Conservation (phyloP, 2,888 invertebrate genomes). For the Conistra vaccinii region DNA sequence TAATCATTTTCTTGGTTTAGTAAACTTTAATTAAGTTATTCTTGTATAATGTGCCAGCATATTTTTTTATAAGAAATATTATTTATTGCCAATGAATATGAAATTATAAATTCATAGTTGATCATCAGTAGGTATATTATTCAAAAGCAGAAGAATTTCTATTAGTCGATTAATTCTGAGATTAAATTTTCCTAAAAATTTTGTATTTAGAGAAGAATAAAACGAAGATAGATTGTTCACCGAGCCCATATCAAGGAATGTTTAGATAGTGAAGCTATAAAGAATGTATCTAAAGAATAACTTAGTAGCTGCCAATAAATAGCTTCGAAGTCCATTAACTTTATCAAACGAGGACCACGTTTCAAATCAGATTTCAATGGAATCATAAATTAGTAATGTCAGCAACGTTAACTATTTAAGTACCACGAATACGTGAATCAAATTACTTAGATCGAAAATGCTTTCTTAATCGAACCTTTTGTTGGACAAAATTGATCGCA, state of each 20-base stretch:
- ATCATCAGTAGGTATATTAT: slow-evolving; percentile 33
- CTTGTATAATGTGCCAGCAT: slow-evolving; percentile 32
- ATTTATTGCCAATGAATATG: slow-evolving; percentile 53
- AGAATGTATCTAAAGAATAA: slow-evolving; percentile 60
- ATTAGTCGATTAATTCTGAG: slow-evolving; percentile 13
- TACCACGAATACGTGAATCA: slow-evolving; percentile 70
- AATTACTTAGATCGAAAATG: slow-evolving; percentile 72
- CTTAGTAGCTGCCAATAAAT: slow-evolving; percentile 61
- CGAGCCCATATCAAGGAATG: slow-evolving; percentile 37
- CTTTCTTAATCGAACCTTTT: slow-evolving; percentile 73
- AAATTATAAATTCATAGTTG: slow-evolving; percentile 37
- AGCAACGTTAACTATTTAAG: slow-evolving; percentile 68
- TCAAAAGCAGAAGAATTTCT: slow-evolving; percentile 25
- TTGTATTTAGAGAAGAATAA: slow-evolving; percentile 12
- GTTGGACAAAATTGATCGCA: slow-evolving; percentile 71
- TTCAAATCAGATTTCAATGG: slow-evolving; percentile 76
- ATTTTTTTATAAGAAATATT: slow-evolving; percentile 47
- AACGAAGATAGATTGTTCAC: slow-evolving; percentile 24
- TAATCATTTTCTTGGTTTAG: slow-evolving; percentile 75
- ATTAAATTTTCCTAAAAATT: slow-evolving; percentile 5
- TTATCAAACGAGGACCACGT: slow-evolving; percentile 67
- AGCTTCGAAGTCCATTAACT: slow-evolving; percentile 61
- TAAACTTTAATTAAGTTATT: slow-evolving; percentile 75
- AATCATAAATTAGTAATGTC: slow-evolving; percentile 76
- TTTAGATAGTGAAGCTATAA: slow-evolving; percentile 48